Evolutionary conservation across 1,140 invertebrate genomes (phyloP).

Genomic region (Trichonephila clavata): DNA sequence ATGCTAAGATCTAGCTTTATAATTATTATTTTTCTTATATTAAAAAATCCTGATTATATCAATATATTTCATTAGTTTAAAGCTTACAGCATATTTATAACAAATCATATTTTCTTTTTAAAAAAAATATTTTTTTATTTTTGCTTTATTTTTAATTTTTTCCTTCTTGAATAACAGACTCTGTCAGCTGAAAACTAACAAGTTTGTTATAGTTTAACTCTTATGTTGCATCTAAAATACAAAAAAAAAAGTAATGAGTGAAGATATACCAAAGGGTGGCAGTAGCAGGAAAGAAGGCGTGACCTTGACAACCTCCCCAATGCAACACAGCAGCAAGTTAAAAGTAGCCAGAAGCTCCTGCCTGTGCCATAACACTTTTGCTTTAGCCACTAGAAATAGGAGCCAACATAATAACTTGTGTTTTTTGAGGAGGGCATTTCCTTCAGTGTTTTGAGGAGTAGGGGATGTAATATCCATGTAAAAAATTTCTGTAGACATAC

Average conservation of each 20-base stretch:
- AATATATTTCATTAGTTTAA: too few relatives aligned
- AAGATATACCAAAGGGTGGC: slow-evolving; percentile 60
- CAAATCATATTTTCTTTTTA: too few relatives aligned
- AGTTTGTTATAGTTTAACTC: too few relatives aligned
- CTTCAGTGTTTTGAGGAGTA: not conserved
- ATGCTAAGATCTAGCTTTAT: too few relatives aligned
- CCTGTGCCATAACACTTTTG: slow-evolving; percentile 64
- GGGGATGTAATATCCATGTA: not conserved
- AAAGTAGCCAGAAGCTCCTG: slow-evolving; percentile 65
- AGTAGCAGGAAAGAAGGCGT: slow-evolving; percentile 58
- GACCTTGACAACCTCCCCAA: slow-evolving; percentile 49
- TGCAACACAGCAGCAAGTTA: slow-evolving; percentile 55
- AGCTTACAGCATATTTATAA: too few relatives aligned
- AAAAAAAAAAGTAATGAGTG: not conserved
- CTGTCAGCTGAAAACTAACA: too few relatives aligned
- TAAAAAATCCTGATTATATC: too few relatives aligned
- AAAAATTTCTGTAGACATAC: slow-evolving; percentile 67
- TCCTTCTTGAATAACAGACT: too few relatives aligned
- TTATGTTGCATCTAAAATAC: too few relatives aligned
- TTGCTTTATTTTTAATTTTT: too few relatives aligned
- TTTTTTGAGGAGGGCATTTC: slow-evolving; percentile 25
- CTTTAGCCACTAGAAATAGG: slow-evolving; percentile 60
- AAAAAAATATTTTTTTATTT: too few relatives aligned
- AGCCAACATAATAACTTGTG: slow-evolving; percentile 61
- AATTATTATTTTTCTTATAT: too few relatives aligned